Evolutionary conservation across 1,140 invertebrate genomes (phyloP), one percentile per base, ranked within the genome.

Genomic region (Ceratina australensis): DNA sequence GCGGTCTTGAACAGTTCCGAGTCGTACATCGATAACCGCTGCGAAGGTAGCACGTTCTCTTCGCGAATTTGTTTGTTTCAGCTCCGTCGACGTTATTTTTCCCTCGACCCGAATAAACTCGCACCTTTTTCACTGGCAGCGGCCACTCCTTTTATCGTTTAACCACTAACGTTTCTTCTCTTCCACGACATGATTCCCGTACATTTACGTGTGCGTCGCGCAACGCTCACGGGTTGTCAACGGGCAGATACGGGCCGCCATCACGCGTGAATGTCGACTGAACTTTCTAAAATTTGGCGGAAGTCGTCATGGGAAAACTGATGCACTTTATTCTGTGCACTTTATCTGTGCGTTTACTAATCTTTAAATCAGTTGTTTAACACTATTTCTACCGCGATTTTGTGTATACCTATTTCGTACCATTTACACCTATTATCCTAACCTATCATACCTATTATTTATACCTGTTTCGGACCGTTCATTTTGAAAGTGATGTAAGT

Each of bases 1-100:
- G 86, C 81, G 10, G 80, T 89, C 72, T 91, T 90, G 28, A 90
- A 80, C 33, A 91, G 50, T 80, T 91, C 87, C 52, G 82, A 87
- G 47, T 85, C 86, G 72, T 88, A 90, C 90, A 90, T 90, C 72
- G 83, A 54, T 74, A 79, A 72, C 50, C 50, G 64, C 80, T 57
- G 47, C 12, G 22, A 54, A 59, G 20, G 42, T 4, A 47, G n/a
- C 33, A 50, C 8, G 20, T 67, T 81, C 59, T 42, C 47, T 50
- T 56, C 52, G 67, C 52, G 26, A n/a, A 64, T 74, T 33, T 24
- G n/a, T 24, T 54, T 69, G 16, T 33, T 76, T 28, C n/a, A 16
- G 47, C 33, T 42, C 33, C 5, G 10, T 66, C 24, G 71, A 59
- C 77, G 50, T 63, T 54, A 65, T 3, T 5, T 33, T 57, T n/a